Evolutionary conservation across 2,797 vertebrate species (phyloP), one percentile per base, ranked within the genome.

Genomic region (Onychomys torridus): DNA sequence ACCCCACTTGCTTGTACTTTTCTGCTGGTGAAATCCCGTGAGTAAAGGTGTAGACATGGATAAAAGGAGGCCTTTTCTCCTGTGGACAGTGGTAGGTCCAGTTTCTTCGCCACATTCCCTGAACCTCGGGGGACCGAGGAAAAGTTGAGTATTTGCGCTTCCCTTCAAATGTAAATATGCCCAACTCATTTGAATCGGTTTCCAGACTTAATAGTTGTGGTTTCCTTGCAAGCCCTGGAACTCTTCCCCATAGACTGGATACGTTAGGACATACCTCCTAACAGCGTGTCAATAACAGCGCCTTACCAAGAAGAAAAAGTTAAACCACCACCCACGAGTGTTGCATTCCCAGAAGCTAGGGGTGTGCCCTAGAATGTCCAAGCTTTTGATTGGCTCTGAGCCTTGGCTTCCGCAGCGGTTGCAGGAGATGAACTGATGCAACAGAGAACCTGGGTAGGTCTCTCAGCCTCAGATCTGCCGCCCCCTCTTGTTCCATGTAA

Each of bases 301-400:
- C 21, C 63, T 92, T 49, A 49, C 40, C 67, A 34, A 83, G 90
- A 71, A 92, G 78, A 29, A 40, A 37, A 82, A 78, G 37, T 5
- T 59, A 69, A 69, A 52, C 43, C 55, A 6, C 25, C 9, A 19
- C 57, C 61, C 63, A 34, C 1, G 0, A n/a, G 1, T 0, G 1
- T 1, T 49, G 43, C 29, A 13, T 87, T 93, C 89, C 84, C 87
- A 57, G 79, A 77, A 95, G 49, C 23, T 69, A 69, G 78, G 85
- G 89, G 49, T 23, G 65, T 1, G 14, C 73, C 63, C 25, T 25
- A 37, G 79, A n/a, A 40, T 67, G 37, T 57, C 92, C 1, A 7
- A 46, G 55, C 57, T 49, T 71, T 37, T 55, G 29, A 84, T 78
- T 37, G 55, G 89, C 76, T 14, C 0, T 52, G 55, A 91, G 55